Evolutionary conservation across 2,888 invertebrate species (phyloP), one percentile per base, ranked within the genome.

Genomic region (Pardosa pseudoannulata): DNA sequence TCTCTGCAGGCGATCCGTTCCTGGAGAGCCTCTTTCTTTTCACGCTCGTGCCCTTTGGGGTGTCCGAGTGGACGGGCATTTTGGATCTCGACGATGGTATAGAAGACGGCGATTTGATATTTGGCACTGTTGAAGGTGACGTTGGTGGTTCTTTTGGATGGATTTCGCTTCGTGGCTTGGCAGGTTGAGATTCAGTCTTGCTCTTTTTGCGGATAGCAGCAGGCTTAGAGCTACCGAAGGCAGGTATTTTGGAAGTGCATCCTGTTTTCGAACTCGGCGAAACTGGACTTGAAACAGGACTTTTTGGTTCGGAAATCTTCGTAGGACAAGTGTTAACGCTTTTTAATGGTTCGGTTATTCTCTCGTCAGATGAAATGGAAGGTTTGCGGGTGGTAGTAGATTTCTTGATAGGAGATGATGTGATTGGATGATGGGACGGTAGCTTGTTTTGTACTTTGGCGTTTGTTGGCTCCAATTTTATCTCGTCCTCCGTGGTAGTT

Each of bases 231-330:
- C 46, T 85, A 28, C 41, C 68, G n/a, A 79, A 85, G 1, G 85
- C 67, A 31, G 85, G 85, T 62, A 85, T 85, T 73, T 79, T 85
- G 67, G 85, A 85, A 72, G 85, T 56, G 32, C 71, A 62, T 36
- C 65, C 64, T 13, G 27, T 39, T 85, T 85, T 85, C 29, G 67
- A 31, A 41, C 68, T 62, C n/a, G 80, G 74, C 6, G 80, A 79
- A 19, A 36, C 28, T 39, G 82, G 82, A 72, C 72, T 83, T 23
- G 67, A 50, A 9, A 72, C 39, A 19, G 65, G 65, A 46, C 76
- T 83, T 71, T 65, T 83, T 5, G 65, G 36, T 50, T 76, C 82
- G 27, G 71, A 62, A 31, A n/a, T 36, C 19, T 76, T 83, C 2
- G 29, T 23, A 9, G 64, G 50, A 32, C 32, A 32, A 13, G 50